Conservation (phyloP, 2,113 vertebrate genomes). For the Nannospalax galili region DNA sequence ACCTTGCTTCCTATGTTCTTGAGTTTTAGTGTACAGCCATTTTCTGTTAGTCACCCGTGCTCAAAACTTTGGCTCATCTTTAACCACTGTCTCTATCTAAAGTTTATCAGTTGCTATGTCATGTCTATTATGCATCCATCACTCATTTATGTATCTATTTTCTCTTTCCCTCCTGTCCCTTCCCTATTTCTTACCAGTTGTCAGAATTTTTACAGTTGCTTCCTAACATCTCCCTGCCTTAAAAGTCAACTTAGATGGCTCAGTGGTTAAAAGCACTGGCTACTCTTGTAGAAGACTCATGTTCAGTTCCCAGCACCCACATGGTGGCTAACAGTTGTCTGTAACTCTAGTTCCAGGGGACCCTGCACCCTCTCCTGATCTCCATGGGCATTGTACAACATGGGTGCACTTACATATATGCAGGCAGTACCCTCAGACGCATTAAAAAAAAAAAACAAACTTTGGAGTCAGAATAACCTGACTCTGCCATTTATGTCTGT, state of each 20-base stretch:
- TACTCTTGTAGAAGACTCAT: no score
- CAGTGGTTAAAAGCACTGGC: no score
- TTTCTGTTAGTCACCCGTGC: neutral
- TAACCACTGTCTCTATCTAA: neutral
- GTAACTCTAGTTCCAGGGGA: no score
- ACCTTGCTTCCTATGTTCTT: neutral
- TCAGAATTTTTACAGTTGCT: neutral
- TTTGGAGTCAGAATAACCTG: conserved; percentile 15
- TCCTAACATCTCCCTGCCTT: neutral
- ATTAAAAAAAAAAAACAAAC: neutral
- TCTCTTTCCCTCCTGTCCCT: neutral
- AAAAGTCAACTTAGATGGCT: neutral
- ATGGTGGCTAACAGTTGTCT: no score
- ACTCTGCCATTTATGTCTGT: neutral
- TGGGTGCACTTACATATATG: no score
- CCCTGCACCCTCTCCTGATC: no score
- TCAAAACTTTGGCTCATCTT: neutral
- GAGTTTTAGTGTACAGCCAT: neutral
- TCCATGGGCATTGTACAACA: no score
- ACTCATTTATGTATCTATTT: neutral
- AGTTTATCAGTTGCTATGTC: neutral
- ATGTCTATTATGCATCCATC: neutral
- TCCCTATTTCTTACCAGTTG: neutral
- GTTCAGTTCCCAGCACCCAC: no score
- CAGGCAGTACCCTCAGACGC: no score